Conservation (phyloP, 1,140 invertebrate genomes). For the Bombus haemorrhoidalis region DNA sequence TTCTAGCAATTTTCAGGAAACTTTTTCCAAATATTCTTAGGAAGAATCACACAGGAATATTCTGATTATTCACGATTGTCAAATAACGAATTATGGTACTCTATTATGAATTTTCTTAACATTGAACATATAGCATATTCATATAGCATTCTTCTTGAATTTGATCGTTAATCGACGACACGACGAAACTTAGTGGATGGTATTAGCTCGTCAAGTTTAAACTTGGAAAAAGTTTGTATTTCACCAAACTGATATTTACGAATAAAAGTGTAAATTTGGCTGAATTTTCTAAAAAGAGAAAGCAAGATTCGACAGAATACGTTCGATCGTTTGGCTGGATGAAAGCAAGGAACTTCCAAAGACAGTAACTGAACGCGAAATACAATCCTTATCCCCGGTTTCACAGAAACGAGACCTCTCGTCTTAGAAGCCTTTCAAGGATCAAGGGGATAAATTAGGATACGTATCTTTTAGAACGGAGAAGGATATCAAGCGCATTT, state of each 20-base stretch:
- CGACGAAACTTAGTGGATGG: too few species aligned
- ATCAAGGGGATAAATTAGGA: slow-evolving; percentile 36
- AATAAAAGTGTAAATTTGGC: not conserved
- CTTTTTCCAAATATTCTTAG: too few species aligned
- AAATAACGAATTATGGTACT: too few species aligned
- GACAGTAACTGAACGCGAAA: not conserved
- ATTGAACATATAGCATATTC: too few species aligned
- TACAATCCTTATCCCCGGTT: slow-evolving; percentile 31
- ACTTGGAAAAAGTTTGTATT: not conserved
- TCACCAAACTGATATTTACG: not conserved
- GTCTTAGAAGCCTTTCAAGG: slow-evolving; percentile 13
- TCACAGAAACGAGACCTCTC: slow-evolving; percentile 27
- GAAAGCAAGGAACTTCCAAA: slow-evolving; percentile 5
- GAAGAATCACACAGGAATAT: too few species aligned
- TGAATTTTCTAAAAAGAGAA: not conserved
- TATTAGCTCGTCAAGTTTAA: too few species aligned
- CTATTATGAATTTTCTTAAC: too few species aligned
- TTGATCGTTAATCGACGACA: too few species aligned
- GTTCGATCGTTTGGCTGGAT: not conserved
- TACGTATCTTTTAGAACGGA: not conserved
- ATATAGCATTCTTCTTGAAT: too few species aligned
- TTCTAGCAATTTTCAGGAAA: too few species aligned
- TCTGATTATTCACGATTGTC: too few species aligned
- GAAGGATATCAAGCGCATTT: not conserved
- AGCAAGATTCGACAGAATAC: not conserved